Conservation (phyloP, 2,113 vertebrate species). For the Vicugna pacos region DNA sequence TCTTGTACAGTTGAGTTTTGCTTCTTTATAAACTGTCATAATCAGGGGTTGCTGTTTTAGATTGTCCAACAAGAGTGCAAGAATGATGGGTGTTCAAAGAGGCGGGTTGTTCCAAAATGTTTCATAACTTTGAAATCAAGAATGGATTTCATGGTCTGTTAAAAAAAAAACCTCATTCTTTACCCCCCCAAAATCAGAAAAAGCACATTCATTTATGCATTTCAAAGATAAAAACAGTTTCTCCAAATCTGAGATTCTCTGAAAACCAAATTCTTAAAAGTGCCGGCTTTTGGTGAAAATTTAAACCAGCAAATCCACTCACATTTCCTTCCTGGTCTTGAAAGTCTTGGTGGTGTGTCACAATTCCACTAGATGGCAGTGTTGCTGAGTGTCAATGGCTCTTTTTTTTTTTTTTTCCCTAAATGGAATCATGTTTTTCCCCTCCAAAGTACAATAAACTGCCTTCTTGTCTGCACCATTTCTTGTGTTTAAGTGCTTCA, state of each 20-base stretch:
- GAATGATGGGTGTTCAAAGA: background rate
- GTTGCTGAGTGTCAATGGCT: constrained; percentile 54
- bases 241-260: constrained; percentile 49
- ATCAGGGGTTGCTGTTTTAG: background rate
- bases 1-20: constrained; percentile 19
- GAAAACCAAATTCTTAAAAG: constrained; percentile 40
- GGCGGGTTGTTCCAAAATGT: background rate
- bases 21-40: constrained; percentile 52
- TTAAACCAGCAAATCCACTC: background rate
- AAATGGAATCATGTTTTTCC: background rate
- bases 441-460: constrained; percentile 64
- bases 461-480: constrained; percentile 53
- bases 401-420: too few species aligned
- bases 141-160: constrained; percentile 28
- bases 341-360: background rate
- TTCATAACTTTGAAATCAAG: background rate
- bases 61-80: background rate
- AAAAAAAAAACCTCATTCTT: background rate
- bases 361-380: constrained; percentile 71
- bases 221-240: constrained; percentile 21
- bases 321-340: background rate
- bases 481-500: constrained; percentile 45
- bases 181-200: background rate
- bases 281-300: background rate
- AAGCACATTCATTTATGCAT: background rate